Evolutionary conservation across 1,140 invertebrate species (phyloP), one percentile per base, ranked within the genome.

Genomic region (Proctacanthus coquilletti): DNA sequence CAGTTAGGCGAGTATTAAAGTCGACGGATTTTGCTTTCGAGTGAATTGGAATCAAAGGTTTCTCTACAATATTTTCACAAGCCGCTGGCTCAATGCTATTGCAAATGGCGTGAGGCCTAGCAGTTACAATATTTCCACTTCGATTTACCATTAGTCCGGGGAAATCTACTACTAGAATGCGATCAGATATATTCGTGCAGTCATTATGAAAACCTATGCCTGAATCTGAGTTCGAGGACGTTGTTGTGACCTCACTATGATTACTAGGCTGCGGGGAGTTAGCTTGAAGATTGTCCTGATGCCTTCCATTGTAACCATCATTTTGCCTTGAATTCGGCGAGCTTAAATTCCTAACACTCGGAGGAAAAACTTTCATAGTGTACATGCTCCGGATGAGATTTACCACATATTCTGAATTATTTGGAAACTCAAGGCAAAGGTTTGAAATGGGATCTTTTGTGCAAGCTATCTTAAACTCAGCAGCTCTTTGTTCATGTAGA

Each of bases 171-270:
- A 86, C 72, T 31, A 82, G 66, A 44, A 89, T 87, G 34, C 79
- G 65, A 61, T 88, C 83, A 2, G 77, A 80, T 39, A 84, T 74
- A 50, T 80, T 80, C 25, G 75, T 71, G 51, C 76, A 80, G 43
- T 94, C 84, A 50, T 89, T 86, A 43, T 83, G 75, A 50, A 91
- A 91, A 0, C 89, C 88, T 38, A 94, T 89, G 0, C 89, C 89
- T 13, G 88, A 94, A 61, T 95, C 91, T 46, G 85, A 91, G 54
- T 94, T 95, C 44, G 85, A 91, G 1, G 84, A 88, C 33, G 83
- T 84, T 13, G 80, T 85, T 1, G 80, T 86, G 11, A 84, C 76
- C 43, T 76, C 75, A 58, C 83, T 77, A 39, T 80, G 71, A 53
- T 78, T 76, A 52, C 80, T 86, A 0, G 83, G 83, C 44, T 86